Conservation (phyloP, 2,888 invertebrate genomes). For the Zeuzera pyrina region DNA sequence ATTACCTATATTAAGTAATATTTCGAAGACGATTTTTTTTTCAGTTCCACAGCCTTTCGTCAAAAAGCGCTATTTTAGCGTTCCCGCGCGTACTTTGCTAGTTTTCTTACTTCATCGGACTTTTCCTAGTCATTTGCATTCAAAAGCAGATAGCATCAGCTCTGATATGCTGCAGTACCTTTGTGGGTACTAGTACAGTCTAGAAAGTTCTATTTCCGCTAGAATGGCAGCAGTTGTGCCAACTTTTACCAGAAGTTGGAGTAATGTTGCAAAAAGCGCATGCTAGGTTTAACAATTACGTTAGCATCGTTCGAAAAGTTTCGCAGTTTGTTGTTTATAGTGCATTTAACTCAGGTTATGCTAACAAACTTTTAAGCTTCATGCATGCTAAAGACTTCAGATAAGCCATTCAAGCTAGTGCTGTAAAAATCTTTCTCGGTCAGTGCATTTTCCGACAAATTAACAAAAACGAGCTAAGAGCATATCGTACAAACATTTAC, state of each 20-base stretch:
- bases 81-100: conserved; percentile 23
- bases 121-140: conserved; percentile 73
- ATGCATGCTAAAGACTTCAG: too few relatives aligned
- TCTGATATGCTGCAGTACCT: conserved; percentile 56
- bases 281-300: conserved; percentile 70
- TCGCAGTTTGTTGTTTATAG: conserved; percentile 33
- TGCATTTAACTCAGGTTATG: conserved; percentile 3
- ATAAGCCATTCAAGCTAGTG: too few relatives aligned
- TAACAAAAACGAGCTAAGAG: too few relatives aligned
- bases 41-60: too few relatives aligned
- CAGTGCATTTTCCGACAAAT: too few relatives aligned
- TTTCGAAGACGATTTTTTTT: too few relatives aligned
- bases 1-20: too few relatives aligned
- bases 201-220: conserved; percentile 52
- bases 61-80: conserved; percentile 32
- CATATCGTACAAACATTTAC: too few relatives aligned
- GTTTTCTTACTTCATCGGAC: conserved; percentile 64
- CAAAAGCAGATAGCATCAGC: conserved; percentile 69
- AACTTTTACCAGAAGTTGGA: conserved; percentile 58
- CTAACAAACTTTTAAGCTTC: too few relatives aligned
- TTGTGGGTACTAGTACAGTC: conserved; percentile 62
- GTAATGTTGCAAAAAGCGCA: conserved; percentile 69
- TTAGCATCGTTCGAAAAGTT: conserved; percentile 57
- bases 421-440: too few relatives aligned
- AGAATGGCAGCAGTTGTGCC: conserved; percentile 43